Base-by-base conservation (phyloP, 2,113 vertebrate species). In the Galbula dea region DNA sequence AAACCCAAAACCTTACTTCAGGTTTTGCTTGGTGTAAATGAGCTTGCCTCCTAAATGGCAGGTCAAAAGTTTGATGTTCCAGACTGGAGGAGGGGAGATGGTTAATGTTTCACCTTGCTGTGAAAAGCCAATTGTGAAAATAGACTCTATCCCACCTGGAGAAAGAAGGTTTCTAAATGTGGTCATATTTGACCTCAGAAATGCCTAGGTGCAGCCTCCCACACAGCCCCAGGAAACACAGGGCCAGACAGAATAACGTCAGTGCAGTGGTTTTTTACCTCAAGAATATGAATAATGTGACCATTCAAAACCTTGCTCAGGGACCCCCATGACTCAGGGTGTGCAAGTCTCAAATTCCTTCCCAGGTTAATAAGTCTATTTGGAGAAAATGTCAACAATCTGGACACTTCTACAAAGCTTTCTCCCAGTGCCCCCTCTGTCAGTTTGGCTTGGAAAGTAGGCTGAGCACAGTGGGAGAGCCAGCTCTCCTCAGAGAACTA, bases 91-190 rank as follows among this genome's bases (percentile, higher is more conserved):
- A 83, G 55, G 29, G 75, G 87, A 96, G 92, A 84, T 2, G 4
- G 87, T 87, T 94, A 94, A 94, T 39, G 45, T 78, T 89, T 91
- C 79, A 63, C 39, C 0, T 0, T 1, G 3, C 83, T 5, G 5
- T 88, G 91, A 94, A 96, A 94, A 88, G 7, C 89, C 95, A 96
- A 91, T 89, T 93, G 84, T 95, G 84, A 89, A 94, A 96, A 95
- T 14, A 94, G 91, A 80, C 37, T 55, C 4, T 46, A 88, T 83
- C 63, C 78, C 87, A 94, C 75, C 81, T 91, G 78, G 81, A 85
- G 87, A 84, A 77, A 80, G 87, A 29, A 79, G 79, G 43, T 9
- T 59, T 67, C 89, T 89, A 51, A 59, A 9, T 27, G 75, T 57
- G 82, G 87, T 66, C 36, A 30, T 11, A 18, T 94, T 11, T 67